Percentiles rank a stretch among this genome's conserved stretches.
Conservation (phyloP, 2,888 invertebrate genomes). For the Dastarcus helophoroides region DNA sequence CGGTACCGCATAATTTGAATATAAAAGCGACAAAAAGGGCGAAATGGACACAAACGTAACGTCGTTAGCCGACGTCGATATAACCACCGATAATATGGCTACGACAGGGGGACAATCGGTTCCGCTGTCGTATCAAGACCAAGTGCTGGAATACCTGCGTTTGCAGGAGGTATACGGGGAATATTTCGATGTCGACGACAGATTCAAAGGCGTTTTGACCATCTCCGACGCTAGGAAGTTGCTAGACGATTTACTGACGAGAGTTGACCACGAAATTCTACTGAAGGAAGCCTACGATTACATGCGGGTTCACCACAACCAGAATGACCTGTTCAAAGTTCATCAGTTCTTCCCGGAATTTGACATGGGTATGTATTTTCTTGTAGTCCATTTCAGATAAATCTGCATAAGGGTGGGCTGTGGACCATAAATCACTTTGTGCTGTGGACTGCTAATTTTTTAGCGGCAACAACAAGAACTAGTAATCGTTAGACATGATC, state of each 20-base stretch:
- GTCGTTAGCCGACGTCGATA: too few relatives aligned
- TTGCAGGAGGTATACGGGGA: constrained; percentile 14
- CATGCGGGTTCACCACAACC: constrained; percentile 22
- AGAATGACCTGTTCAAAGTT: constrained; percentile 24
- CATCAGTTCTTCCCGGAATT: constrained; percentile 23
- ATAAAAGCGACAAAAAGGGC: too few relatives aligned
- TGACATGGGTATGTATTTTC: constrained; percentile 20
- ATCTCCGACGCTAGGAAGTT: constrained; percentile 15
- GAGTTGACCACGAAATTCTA: constrained; percentile 20
- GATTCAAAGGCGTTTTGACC: too few relatives aligned
- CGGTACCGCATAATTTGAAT: too few relatives aligned
- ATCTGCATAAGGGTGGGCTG: too few relatives aligned
- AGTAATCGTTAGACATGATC: too few relatives aligned
- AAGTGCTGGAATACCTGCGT: constrained; percentile 15
- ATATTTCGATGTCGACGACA: constrained; percentile 9
- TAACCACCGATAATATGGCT: neutral
- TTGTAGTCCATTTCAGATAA: neutral
- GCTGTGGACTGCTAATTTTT: too few relatives aligned
- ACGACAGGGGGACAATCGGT: neutral
- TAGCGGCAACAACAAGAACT: too few relatives aligned
- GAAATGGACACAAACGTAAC: too few relatives aligned
- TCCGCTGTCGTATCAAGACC: neutral
- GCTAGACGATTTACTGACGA: constrained; percentile 22
- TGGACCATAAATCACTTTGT: too few relatives aligned
- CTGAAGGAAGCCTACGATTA: constrained; percentile 22